Conservation (phyloP, 2,113 vertebrate species). For the Ibidorhyncha struthersii region DNA sequence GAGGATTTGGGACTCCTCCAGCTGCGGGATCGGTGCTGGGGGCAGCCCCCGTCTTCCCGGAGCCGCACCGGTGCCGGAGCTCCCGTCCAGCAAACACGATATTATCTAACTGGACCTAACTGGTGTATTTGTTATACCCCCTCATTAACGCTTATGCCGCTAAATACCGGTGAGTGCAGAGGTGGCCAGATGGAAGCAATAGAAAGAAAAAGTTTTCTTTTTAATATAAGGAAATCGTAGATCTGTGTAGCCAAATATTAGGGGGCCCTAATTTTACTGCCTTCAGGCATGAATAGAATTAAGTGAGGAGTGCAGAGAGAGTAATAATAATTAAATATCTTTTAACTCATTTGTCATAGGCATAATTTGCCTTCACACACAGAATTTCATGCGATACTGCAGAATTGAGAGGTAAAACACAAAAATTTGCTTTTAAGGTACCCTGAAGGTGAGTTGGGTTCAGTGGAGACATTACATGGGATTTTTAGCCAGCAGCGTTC, state of each 20-base stretch:
- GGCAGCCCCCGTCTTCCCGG: no score
- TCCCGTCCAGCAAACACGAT: neutral
- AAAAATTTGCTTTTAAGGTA: neutral
- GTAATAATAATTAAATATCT: neutral
- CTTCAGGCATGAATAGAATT: neutral
- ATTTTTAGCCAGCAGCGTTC: neutral
- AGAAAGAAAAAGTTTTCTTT: neutral
- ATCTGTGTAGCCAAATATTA: neutral
- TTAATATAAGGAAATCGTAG: neutral
- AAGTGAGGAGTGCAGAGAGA: neutral
- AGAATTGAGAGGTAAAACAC: neutral
- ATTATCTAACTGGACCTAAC: neutral
- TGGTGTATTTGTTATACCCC: neutral
- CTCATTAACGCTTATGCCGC: neutral
- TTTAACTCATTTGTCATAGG: neutral
- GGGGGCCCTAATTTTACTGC: neutral
- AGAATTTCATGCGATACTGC: neutral
- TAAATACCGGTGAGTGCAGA: neutral
- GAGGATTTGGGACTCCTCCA: neutral
- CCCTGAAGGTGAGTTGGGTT: neutral
- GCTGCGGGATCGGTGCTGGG: neutral
- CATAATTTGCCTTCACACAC: fast-evolving
- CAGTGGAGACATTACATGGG: neutral
- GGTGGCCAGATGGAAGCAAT: neutral
- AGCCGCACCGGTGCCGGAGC: neutral